Evolutionary conservation across 2,797 vertebrate species (phyloP).

Genomic region (Salmo trutta): DNA sequence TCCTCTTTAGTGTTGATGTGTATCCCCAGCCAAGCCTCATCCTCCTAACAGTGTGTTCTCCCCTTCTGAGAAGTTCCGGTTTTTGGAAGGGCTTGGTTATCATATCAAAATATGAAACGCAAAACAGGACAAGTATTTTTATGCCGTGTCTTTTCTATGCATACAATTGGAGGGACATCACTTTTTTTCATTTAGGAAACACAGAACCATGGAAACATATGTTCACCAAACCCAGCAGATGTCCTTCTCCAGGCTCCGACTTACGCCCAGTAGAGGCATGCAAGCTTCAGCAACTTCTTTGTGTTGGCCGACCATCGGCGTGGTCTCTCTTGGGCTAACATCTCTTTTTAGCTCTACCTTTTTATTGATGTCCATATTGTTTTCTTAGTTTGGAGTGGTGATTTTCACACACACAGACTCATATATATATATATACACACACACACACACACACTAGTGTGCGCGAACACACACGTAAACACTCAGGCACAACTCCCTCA

Average conservation of each 20-base stretch:
- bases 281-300: slow-evolving; percentile 47
- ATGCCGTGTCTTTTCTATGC: slow-evolving; percentile 48
- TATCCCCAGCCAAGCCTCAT: neutral
- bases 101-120: slow-evolving; percentile 25
- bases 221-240: slow-evolving; percentile 71
- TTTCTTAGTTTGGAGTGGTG: neutral
- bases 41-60: neutral
- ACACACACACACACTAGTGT: neutral
- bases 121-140: slow-evolving; percentile 23
- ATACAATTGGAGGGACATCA: slow-evolving; percentile 60
- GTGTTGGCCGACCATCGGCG: slow-evolving; percentile 33
- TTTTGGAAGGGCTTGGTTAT: slow-evolving; percentile 13
- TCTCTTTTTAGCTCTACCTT: slow-evolving; percentile 31
- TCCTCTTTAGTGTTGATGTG: neutral
- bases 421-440: too few relatives aligned
- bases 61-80: neutral
- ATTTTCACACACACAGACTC: neutral
- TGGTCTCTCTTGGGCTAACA: slow-evolving; percentile 35
- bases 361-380: neutral
- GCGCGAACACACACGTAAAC: neutral
- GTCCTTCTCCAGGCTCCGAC: slow-evolving; percentile 67
- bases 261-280: slow-evolving; percentile 41
- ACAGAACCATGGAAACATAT: slow-evolving; percentile 66
- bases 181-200: slow-evolving; percentile 55
- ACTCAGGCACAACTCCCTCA: neutral